Base-by-base conservation (phyloP, 1,140 invertebrate genomes). In the Tetraneura akinire region DNA sequence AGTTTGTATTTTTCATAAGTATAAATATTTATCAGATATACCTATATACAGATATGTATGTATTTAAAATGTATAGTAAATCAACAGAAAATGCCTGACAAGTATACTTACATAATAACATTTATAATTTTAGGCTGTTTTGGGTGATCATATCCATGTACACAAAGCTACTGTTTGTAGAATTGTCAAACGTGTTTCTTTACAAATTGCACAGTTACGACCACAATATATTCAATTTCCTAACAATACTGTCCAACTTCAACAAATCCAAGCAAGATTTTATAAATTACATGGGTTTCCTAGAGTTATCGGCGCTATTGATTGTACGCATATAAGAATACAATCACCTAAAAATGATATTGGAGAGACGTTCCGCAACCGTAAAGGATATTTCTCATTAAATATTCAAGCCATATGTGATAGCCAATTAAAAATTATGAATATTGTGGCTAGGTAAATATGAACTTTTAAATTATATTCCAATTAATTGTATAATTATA, bases 361-460 rank as follows among this genome's bases (percentile, higher is more conserved):
- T n/a, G n/a, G n/a, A n/a, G n/a, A n/a, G n/a, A n/a, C n/a, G n/a
- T n/a, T n/a, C n/a, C n/a, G n/a, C n/a, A 55, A 87, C 87, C 81
- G 64, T 84, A 45, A 86, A 87, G 82, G 83, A 83, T 86, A 83
- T 70, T 86, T 86, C 82, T 86, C 86, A 16, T 80, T 86, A 11
- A 87, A 88, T 84, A 84, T 87, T 0, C 86, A 88, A 85, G 83
- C 81, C 26, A 83, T 87, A 10, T 84, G n/a, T n/a, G 84, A 80
- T 83, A 86, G 84, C 81, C 83, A 11, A 78, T 85, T 6, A 80
- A 66, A 78, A 84, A 87, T 16, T 81, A 82, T 53, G 85, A 87
- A n/a, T 80, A 74, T 85, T 32, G 85, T 86, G n/a, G 82, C 83
- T 55, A 80, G 84, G 32, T n/a, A n/a, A n/a, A n/a, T n/a, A n/a